These are phyloP conservation scores for Perodicticus potto DNA, from an alignment of 2,797 vertebrate species.

Conservation along the genomic window DNA sequence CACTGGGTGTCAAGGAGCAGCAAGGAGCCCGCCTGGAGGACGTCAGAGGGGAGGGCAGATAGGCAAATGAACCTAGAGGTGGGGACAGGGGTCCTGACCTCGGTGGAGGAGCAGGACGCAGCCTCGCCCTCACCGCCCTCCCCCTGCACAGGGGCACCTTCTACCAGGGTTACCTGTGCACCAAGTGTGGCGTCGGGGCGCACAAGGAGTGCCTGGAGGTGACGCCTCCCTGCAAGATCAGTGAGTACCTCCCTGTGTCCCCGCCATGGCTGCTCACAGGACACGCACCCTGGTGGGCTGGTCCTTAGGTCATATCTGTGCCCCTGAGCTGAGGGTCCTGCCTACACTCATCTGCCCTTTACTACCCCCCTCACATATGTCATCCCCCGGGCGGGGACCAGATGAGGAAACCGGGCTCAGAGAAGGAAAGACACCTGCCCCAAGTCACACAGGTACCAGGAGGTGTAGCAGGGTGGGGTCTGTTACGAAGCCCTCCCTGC, in stretches of 20 bases:
- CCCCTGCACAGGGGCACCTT: conserved; percentile 94
- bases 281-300: fast-evolving
- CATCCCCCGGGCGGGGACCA: neutral
- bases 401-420: neutral
- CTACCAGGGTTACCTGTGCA: conserved; percentile 98
- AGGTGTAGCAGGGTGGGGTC: fast-evolving
- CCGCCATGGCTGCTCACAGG: fast-evolving
- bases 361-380: too few species aligned
- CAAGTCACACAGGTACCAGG: neutral
- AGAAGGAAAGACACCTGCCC: neutral
- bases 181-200: conserved; percentile 95
- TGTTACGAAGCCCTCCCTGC: too few species aligned
- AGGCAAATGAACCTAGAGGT: neutral
- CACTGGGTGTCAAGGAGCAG: neutral
- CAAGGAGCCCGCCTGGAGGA: fast-evolving
- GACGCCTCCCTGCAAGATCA: conserved; percentile 97
- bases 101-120: fast-evolving
- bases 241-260: conserved; percentile 89
- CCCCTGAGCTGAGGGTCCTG: fast-evolving
- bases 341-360: too few species aligned
- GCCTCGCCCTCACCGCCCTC: fast-evolving
- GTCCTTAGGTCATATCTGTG: fast-evolving
- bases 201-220: conserved; percentile 99
- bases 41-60: fast-evolving
- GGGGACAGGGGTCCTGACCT: neutral